phyloP scores from a whole-genome alignment of 2,797 vertebrate species.

The Nyctalus aviator region DNA sequence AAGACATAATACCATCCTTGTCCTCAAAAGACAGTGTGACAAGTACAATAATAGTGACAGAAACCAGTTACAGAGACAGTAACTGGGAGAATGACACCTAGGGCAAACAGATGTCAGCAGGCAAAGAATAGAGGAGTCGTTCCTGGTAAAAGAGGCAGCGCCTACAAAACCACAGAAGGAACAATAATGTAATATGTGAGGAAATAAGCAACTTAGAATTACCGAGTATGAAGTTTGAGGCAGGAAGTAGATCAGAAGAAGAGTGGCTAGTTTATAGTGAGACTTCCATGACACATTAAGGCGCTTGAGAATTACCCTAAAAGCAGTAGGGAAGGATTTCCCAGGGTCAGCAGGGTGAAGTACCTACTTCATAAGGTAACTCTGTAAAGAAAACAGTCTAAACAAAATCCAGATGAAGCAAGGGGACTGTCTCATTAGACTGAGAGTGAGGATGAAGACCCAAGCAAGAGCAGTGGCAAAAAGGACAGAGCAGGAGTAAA shows the following conservation, averaged over 20 bases:
- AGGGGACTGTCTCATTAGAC: background rate
- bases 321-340: background rate
- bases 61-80: background rate
- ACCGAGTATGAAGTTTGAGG: background rate
- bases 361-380: conserved; percentile 10
- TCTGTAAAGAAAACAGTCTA: background rate
- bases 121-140: background rate
- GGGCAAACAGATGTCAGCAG: background rate
- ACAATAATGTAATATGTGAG: background rate
- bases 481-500: background rate
- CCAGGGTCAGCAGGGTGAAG: background rate
- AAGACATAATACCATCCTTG: background rate
- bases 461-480: background rate
- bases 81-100: background rate
- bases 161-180: conserved; percentile 7
- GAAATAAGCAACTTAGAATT: conserved; percentile 1
- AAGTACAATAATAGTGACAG: background rate
- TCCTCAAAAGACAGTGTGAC: background rate
- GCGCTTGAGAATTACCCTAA: background rate
- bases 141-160: background rate
- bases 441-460: background rate
- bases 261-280: background rate
- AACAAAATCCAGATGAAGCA: conserved; percentile 19
- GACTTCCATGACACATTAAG: background rate
- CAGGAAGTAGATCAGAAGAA: background rate